Evolutionary conservation across 2,888 invertebrate species (phyloP).

Genomic region (Aspidapion aeneum): DNA sequence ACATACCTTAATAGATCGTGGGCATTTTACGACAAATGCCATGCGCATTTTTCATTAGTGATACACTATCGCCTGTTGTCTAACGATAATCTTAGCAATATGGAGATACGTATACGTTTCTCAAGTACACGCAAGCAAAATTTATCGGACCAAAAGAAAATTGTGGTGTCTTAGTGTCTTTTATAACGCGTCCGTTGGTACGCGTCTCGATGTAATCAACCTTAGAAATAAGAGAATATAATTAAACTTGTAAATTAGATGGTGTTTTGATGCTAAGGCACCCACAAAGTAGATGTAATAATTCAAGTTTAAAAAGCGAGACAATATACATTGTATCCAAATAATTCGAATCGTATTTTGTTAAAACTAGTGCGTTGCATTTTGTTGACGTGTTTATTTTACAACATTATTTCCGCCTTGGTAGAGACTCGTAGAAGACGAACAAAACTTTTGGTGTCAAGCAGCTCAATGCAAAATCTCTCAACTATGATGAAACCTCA

Average conservation of each 20-base stretch:
- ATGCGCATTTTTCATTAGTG: conserved; percentile 73
- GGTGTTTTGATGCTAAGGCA: conserved; percentile 27
- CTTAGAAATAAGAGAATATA: conserved; percentile 51
- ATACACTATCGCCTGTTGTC: conserved; percentile 77
- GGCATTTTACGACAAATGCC: conserved; percentile 68
- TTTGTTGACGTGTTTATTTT: conserved; percentile 25
- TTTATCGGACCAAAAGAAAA: conserved; percentile 26
- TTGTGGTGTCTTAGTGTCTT: conserved; percentile 59
- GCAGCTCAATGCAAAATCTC: conserved; percentile 21
- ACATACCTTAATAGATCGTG: conserved; percentile 62
- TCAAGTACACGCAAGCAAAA: conserved; percentile 23
- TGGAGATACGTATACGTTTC: conserved; percentile 66
- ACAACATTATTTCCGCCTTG: conserved; percentile 27
- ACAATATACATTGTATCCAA: conserved; percentile 26
- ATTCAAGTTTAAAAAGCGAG: conserved; percentile 20
- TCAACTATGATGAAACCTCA: conserved; percentile 15
- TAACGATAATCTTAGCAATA: conserved; percentile 73
- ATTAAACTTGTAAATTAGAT: conserved; percentile 22
- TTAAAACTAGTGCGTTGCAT: conserved; percentile 27
- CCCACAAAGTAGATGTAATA: conserved; percentile 18
- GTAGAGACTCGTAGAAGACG: conserved; percentile 26
- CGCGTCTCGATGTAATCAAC: conserved; percentile 79
- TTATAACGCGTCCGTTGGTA: conserved; percentile 68
- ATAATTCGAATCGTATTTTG: conserved; percentile 25
- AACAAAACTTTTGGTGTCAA: conserved; percentile 20